Evolutionary conservation across 2,888 invertebrate genomes (phyloP), one percentile per base, ranked within the genome.

Genomic region (Melipona bicolor): DNA sequence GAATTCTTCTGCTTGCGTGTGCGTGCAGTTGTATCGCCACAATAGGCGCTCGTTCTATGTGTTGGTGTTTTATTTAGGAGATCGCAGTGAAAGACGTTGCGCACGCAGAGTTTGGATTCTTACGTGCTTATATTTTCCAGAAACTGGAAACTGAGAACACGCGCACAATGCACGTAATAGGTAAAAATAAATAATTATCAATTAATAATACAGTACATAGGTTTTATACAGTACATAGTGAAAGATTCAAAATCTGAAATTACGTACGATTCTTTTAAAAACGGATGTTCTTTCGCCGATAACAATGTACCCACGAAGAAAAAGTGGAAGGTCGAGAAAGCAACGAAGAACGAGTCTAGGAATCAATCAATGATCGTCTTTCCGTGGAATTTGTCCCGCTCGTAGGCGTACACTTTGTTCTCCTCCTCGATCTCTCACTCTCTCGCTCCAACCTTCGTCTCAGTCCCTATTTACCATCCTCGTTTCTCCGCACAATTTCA

Each of bases 291-390:
- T 64, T 74, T 68, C 32, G 21, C 62, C 65, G 56, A 77, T 82
- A 79, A 71, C 77, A 67, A 74, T 77, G 70, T 52, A 64, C 59
- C 54, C 24, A 56, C 69, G 32, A 76, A n/a, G 54, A 77, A 73
- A 50, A 65, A 73, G 32, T 21, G 68, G 54, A 64, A 54, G 27
- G 54, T 43, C 21, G 75, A 71, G 27, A 59, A 77, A 72, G 72
- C 74, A 74, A 76, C 77, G 81, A 77, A 79, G 83, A 85, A 85
- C 69, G 78, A 77, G 77, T 32, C 84, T 87, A 85, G 79, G 87
- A 87, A 87, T 87, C 85, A 85, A 87, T 87, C 85, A 87, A 83
- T 79, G 87, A 80, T 79, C 83, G 76, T 87, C 85, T 81, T 87
- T 87, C 77, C 81, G 15, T 61, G 85, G 80, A 87, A 83, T 83